Evolutionary conservation across 2,888 invertebrate species (phyloP), one percentile per base, ranked within the genome.

Genomic region (Sesia bembeciformis): DNA sequence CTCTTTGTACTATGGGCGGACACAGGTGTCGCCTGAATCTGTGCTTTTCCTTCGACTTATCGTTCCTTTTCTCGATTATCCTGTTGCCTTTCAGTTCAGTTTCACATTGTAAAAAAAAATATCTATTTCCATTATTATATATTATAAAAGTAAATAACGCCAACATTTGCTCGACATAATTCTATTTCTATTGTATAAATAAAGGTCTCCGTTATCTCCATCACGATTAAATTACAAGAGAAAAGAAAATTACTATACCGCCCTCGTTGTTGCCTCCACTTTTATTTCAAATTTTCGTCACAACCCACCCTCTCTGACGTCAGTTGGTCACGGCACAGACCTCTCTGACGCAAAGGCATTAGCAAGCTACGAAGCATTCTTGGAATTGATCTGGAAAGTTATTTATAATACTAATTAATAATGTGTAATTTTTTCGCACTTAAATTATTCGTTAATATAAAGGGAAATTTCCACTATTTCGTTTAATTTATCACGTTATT

Each of bases 271-370:
- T 57, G 58, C 46, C 56, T 54, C 56, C 55, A 51, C 55, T 57
- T 58, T 61, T 59, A 58, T 61, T 58, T 56, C 54, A 56, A 54
- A 54, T 57, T 65, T 62, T 55, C 52, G 54, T 57, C 57, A 56
- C 53, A 43, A 57, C 53, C 51, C 56, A 56, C 40, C 62, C 62
- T 8, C 56, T 57, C 59, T 68, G 65, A 67, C 65, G 64, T 59
- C 65, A 62, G 62, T 65, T 58, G 58, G 62, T 61, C 58, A 56
- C 58, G 56, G 52, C 60, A 54, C 50, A 53, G 56, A 51, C 53
- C 59, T 61, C 23, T 23, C 56, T 67, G 63, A 68, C 66, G 65
- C 62, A 60, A 56, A 53, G 52, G 53, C 53, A 23, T 52, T 51
- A 51, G 50, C 53, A 51, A 51, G 51, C 53, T 56, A 52, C 42